These are phyloP conservation scores for Caenorhabditis sinica DNA, from an alignment of 2,888 invertebrate species.

Conservation along the genomic window DNA sequence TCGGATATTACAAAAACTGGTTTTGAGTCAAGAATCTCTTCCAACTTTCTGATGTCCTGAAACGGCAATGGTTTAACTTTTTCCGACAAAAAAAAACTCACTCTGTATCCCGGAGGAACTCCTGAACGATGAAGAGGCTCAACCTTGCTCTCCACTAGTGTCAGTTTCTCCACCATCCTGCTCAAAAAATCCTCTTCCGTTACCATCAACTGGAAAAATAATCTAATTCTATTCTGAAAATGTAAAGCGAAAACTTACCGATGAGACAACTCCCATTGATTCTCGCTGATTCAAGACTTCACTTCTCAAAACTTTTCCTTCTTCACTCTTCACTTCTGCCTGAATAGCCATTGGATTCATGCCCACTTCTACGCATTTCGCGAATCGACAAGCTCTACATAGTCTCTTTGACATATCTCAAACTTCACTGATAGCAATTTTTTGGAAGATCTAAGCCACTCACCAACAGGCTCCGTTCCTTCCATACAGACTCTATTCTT, in stretches of 20 bases:
- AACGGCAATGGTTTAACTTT: neutral
- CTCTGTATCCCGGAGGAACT: constrained; percentile 50
- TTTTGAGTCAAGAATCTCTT: constrained; percentile 47
- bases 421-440: neutral
- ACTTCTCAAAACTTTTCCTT: constrained; percentile 38
- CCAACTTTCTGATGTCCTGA: constrained; percentile 46
- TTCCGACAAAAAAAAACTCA: neutral
- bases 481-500: constrained; percentile 53
- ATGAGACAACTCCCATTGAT: constrained; percentile 43
- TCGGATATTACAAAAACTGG: constrained; percentile 44
- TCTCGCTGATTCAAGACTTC: constrained; percentile 46
- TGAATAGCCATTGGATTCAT: constrained; percentile 61
- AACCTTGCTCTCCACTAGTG: constrained; percentile 66
- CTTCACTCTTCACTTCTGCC: constrained; percentile 49
- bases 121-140: constrained; percentile 53
- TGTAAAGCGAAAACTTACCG: constrained; percentile 17
- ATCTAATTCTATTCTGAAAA: neutral
- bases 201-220: constrained; percentile 24
- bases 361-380: constrained; percentile 59
- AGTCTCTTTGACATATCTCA: constrained; percentile 58
- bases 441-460: neutral
- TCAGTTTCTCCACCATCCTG: constrained; percentile 66
- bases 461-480: constrained; percentile 49
- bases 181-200: constrained; percentile 56
- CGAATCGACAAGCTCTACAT: constrained; percentile 65